phyloP scores from a whole-genome alignment of 2,888 invertebrate species.

The Cacoxenus indagator region DNA sequence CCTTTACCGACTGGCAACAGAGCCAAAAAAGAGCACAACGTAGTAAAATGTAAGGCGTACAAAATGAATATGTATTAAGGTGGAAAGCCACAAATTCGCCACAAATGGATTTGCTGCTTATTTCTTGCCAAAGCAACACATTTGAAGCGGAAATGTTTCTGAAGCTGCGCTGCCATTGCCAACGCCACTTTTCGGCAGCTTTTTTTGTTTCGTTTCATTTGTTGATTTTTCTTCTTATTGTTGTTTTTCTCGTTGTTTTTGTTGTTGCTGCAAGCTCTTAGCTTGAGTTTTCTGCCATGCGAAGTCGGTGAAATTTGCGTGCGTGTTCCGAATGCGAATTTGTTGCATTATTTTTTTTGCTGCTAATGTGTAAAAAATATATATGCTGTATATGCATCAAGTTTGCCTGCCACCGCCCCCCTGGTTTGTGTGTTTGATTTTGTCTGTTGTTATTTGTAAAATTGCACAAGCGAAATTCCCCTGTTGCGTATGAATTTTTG shows the following conservation, averaged over 20 bases:
- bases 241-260: background rate
- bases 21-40: background rate
- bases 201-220: background rate
- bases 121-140: conserved; percentile 62
- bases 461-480: conserved; percentile 46
- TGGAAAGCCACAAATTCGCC: conserved; percentile 65
- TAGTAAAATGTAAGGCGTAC: background rate
- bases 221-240: background rate
- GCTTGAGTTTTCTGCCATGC: conserved; percentile 39
- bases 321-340: conserved; percentile 65
- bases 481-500: conserved; percentile 65
- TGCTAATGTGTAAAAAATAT: conserved; percentile 16
- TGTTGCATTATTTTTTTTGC: conserved; percentile 56
- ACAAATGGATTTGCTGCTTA: conserved; percentile 63
- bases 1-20: conserved; percentile 5
- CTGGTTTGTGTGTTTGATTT: background rate
- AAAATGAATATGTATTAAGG: conserved; percentile 43
- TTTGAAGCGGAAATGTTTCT: conserved; percentile 32
- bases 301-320: conserved; percentile 64
- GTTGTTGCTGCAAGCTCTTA: background rate
- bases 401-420: too few species aligned
- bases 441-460: background rate
- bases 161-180: background rate
- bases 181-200: background rate
- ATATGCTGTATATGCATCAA: background rate